phyloP scores from a whole-genome alignment of 2,113 vertebrate species.

The Zapus hudsonius region DNA sequence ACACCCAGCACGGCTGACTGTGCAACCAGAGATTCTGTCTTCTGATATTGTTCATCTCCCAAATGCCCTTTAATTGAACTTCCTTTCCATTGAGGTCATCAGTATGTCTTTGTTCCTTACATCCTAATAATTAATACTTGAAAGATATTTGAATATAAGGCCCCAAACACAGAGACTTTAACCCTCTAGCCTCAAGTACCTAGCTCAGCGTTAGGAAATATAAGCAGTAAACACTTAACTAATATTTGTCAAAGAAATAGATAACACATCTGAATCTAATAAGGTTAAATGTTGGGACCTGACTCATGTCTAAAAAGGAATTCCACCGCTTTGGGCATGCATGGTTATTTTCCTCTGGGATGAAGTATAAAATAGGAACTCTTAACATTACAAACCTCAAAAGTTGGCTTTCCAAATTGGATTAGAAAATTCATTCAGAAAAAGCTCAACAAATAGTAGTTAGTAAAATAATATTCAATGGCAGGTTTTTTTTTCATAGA shows the following conservation, averaged over 20 bases:
- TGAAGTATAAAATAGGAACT: not conserved
- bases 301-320: not conserved
- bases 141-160: not conserved
- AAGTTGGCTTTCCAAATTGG: not conserved
- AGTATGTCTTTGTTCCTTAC: not conserved
- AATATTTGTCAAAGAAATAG: not conserved
- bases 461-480: not conserved
- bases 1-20: not conserved
- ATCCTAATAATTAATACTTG: not conserved
- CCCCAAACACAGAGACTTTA: not conserved
- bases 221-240: not conserved
- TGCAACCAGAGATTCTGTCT: fast-evolving
- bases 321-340: not conserved
- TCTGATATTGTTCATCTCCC: not conserved
- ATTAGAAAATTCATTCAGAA: not conserved
- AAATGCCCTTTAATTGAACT: not conserved
- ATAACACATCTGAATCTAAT: not conserved
- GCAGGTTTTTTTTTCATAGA: not conserved
- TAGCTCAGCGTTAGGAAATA: not conserved
- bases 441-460: not conserved
- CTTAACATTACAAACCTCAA: not conserved
- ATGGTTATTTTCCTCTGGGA: not conserved
- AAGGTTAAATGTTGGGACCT: not conserved
- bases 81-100: not conserved
- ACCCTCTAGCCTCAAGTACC: not conserved